Conservation (phyloP, 2,888 invertebrate genomes). For the Sphinx pinastri region DNA sequence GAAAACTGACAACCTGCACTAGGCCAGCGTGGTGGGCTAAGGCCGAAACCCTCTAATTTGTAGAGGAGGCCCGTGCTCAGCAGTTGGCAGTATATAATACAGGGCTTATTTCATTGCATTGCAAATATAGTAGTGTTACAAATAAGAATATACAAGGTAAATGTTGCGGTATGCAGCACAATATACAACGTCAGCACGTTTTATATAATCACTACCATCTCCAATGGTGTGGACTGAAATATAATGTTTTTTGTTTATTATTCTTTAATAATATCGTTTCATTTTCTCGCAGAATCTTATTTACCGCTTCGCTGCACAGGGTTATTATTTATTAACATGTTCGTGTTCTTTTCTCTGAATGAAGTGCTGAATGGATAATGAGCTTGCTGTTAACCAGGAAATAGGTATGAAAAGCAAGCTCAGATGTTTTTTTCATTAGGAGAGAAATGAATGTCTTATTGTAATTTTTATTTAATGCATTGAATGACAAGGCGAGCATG, state of each 20-base stretch:
- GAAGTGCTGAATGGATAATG: conserved; percentile 59
- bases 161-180: background rate
- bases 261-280: conserved; percentile 50
- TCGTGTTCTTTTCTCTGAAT: conserved; percentile 59
- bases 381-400: conserved; percentile 14
- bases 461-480: too few relatives aligned
- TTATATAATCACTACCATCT: background rate
- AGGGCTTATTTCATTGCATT: too few relatives aligned
- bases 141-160: background rate
- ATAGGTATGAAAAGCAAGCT: background rate
- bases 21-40: too few relatives aligned
- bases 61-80: too few relatives aligned
- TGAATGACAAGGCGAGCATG: too few relatives aligned
- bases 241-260: conserved; percentile 33
- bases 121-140: background rate
- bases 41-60: too few relatives aligned
- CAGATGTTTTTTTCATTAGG: background rate
- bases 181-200: background rate
- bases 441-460: too few relatives aligned
- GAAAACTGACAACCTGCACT: too few relatives aligned
- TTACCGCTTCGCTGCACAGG: conserved; percentile 52
- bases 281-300: conserved; percentile 53
- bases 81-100: too few relatives aligned
- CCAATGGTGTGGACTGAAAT: conserved; percentile 1
- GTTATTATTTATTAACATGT: conserved; percentile 61